phyloP scores from a whole-genome alignment of 1,140 invertebrate species.

The Drosophila bipectinata region DNA sequence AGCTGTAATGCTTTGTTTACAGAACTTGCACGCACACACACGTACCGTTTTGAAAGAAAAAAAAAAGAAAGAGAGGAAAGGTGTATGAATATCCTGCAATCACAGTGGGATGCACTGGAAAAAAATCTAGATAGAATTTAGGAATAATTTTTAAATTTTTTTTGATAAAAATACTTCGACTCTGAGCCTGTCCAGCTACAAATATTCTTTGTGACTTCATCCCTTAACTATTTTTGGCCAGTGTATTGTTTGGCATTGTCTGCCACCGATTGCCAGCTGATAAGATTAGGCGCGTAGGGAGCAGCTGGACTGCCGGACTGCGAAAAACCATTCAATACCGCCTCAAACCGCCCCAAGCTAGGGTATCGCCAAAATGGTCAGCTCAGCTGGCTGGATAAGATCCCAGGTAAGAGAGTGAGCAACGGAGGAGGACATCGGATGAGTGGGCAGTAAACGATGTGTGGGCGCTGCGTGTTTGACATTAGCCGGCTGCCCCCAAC shows the following conservation, averaged over 20 bases:
- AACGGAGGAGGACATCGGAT: background rate
- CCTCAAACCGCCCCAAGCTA: conserved; percentile 53
- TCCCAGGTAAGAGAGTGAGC: background rate
- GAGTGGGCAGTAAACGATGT: conserved; percentile 10
- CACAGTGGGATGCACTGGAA: background rate
- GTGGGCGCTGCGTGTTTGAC: conserved; percentile 30
- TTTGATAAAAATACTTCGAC: no score
- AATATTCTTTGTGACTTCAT: background rate
- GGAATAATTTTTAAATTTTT: no score
- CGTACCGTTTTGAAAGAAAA: background rate
- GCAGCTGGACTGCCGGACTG: conserved; percentile 3
- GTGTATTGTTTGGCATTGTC: conserved; percentile 35
- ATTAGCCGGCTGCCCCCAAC: conserved; percentile 47
- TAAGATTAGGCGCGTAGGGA: conserved; percentile 54
- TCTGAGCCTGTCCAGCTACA: no score
- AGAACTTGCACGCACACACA: conserved; percentile 2
- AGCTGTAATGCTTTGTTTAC: conserved; percentile 64
- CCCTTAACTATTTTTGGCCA: background rate
- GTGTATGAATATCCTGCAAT: conserved; percentile 28
- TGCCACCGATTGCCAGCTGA: conserved; percentile 23
- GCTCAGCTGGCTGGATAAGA: conserved; percentile 10
- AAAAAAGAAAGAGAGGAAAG: background rate
- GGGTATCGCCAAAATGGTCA: conserved; percentile 35
- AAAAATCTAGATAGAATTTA: background rate
- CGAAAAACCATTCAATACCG: conserved; percentile 51